Evolutionary conservation across 2,888 invertebrate genomes (phyloP), one percentile per base, ranked within the genome.

Genomic region (Torymus texanus): DNA sequence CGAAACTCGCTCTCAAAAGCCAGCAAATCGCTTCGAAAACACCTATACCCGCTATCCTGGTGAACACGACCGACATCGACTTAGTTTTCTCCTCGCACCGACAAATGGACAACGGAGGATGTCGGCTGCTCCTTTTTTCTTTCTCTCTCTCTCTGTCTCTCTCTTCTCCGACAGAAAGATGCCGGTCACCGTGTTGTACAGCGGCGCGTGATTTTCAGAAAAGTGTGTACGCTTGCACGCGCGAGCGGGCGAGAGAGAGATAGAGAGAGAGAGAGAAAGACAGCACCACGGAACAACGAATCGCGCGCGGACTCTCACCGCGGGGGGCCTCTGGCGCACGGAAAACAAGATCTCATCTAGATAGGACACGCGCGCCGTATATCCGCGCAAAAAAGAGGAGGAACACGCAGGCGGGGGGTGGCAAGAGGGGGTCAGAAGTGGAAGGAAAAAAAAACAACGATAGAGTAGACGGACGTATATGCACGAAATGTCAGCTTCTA

Each of bases 301-400:
- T 88, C 86, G 87, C 86, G 87, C 84, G 84, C 83, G 82, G 1
- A 2, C 21, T 21, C 81, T 78, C 86, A 81, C 88, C 84, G 84
- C 86, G 84, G 87, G 86, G 85, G 86, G 41, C 41, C 41, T 83
- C 83, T 85, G 59, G 80, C 82, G 83, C 84, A 76, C 72, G 86
- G 87, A 86, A 87, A 89, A 88, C 88, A 86, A 90, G 90, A 90
- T 90, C 88, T 90, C 89, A 90, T 90, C 88, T 88, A 89, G 90
- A 90, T 90, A 90, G 81, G 86, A 81, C 79, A 80, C 21, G 50
- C 29, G 58, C 58, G 58, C 50, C 58, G 21, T 16, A 18, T 53
- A 53, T 53, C 16, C 18, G 66, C 18, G 13, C 63, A 63, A 63
- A 62, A 61, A 73, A 63, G 58, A 55, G 16, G 51, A 71, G 13